phyloP scores from a whole-genome alignment of 2,888 invertebrate genomes.

The Lasioglossum leucozonium region DNA sequence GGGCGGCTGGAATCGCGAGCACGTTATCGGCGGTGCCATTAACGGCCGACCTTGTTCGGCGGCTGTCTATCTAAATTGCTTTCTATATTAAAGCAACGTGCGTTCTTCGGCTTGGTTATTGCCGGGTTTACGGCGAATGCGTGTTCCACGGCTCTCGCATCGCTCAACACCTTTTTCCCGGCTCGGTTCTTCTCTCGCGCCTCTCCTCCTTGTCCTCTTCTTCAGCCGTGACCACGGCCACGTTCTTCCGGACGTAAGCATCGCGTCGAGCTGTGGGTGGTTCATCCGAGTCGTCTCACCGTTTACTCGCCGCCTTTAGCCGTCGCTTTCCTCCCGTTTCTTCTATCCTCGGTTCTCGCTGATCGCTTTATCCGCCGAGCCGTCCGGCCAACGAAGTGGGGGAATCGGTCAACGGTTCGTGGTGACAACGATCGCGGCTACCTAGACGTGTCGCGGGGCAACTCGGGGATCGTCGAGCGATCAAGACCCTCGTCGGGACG shows the following conservation, averaged over 20 bases:
- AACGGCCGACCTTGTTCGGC: conserved; percentile 58
- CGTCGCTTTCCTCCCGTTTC: conserved; percentile 30
- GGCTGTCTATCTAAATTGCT: conserved; percentile 75
- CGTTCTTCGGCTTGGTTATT: conserved; percentile 74
- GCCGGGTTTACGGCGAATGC: conserved; percentile 41
- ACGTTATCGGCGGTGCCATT: conserved; percentile 69
- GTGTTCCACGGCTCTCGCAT: neutral
- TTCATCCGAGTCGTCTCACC: conserved; percentile 18
- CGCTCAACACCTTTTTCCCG: conserved; percentile 2
- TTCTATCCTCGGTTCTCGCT: neutral
- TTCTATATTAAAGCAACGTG: conserved; percentile 77
- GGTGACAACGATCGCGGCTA: neutral
- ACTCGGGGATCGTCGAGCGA: neutral
- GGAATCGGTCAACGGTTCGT: neutral
- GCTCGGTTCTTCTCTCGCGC: neutral
- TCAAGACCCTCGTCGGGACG: neutral
- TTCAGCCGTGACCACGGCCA: neutral
- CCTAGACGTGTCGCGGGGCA: neutral
- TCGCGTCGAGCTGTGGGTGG: neutral
- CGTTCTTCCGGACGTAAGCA: neutral
- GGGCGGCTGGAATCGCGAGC: conserved; percentile 64
- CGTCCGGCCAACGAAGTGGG: neutral
- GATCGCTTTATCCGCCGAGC: neutral
- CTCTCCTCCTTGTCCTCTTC: neutral
- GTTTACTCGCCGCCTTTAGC: conserved; percentile 12